Base-by-base conservation (phyloP, 2,113 vertebrate genomes). In the Pan paniscus region DNA sequence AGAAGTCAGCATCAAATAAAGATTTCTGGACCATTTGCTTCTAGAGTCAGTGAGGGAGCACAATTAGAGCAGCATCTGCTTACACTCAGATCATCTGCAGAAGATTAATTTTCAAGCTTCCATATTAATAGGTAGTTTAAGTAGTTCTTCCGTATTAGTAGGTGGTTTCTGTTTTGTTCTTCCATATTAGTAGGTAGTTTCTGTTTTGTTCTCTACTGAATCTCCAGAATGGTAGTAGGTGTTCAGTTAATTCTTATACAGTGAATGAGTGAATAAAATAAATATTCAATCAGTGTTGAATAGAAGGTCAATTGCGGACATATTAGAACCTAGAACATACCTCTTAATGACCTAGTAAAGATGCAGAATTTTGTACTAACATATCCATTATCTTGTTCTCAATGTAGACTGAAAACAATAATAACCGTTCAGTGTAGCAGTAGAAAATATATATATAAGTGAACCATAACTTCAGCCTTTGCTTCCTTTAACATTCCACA, bases 401-500 rank as follows among this genome's bases (percentile, higher is more conserved):
- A 93, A 57, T 13, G n/a, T 17, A 3, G 27, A 25, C n/a, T 88
- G 12, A 93, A 84, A 22, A 92, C 7, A 8, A 23, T 78, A 90
- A 94, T 16, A 61, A 85, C 93, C 67, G 27, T 46, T 76, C 5
- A 27, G 7, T 27, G 57, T 68, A 92, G 20, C 57, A 40, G 16
- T 4, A 50, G 20, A 32, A 87, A 79, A 16, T 81, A 38, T 93
- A 11, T 93, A 8, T 46, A 4, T 59, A 91, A 79, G 76, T 93
- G 61, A 91, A 80, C 27, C 27, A 35, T 38, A 79, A 79, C 25
- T 40, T 84, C 32, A 95, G 50, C 35, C 55, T 96, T 95, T 95
- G 35, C 0, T 0, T 79, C 30, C 57, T 5, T 67, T 96, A 43
- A 87, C 46, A 96, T 61, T 89, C 32, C 32, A 73, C 57, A 83